Evolutionary conservation across 2,888 invertebrate genomes (phyloP), one percentile per base, ranked within the genome.

Genomic region (Nomada lathburiana): DNA sequence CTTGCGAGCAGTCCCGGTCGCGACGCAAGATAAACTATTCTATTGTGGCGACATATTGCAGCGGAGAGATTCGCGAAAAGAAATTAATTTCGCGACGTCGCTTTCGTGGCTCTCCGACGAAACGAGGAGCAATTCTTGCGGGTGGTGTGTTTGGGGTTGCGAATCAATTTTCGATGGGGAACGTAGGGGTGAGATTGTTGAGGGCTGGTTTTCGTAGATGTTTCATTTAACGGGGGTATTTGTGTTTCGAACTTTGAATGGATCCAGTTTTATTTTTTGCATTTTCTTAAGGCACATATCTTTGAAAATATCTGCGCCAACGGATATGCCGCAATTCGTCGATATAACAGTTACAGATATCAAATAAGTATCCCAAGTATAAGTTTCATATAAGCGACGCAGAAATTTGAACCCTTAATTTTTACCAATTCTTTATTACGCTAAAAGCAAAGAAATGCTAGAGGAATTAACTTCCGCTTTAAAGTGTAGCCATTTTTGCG

Each of bases 1-100:
- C 60, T 70, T n/a, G 70, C 64, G 26, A 72, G 68, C 64, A 65
- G 71, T 57, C 52, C 16, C 23, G 42, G 65, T 79, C 53, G 80
- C 76, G 68, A 67, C 76, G 57, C 67, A 72, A 82, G 78, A 82
- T 78, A 78, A 82, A 82, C 82, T 62, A 65, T 78, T 76, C 76
- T 65, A 78, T 78, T 83, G 77, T 76, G 57, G 65, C 47, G 57
- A 73, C 60, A 62, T 53, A 72, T 76, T 59, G 77, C 57, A 36
- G 47, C n/a, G 36, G 47, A 26, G 73, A 71, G 55, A 63, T 55
- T 63, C 63, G 53, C 47, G 59, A 68, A 83, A 82, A 78, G 72
- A 83, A 83, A 83, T 82, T 82, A 77, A 81, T 83, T 70, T 67
- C 67, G 26, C 4, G n/a, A 9, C 47, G 47, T 29, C 47, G 4